Evolutionary conservation across 2,888 invertebrate species (phyloP).

Genomic region (Ametastegia equiseti): DNA sequence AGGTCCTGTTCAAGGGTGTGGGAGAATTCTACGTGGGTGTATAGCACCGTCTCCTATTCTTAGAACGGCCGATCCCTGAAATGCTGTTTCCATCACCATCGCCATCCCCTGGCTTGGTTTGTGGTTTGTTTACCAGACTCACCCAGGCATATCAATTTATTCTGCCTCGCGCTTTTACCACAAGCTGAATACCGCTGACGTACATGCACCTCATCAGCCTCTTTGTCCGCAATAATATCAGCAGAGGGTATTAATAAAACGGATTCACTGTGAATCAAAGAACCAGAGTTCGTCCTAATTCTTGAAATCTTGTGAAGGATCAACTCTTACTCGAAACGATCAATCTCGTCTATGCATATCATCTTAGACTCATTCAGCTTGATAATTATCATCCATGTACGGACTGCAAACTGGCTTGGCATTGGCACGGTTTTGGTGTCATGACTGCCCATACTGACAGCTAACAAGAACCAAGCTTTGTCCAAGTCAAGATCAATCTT

Average conservation of each 20-base stretch:
- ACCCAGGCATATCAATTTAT: conserved; percentile 33
- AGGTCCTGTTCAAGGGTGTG: not conserved
- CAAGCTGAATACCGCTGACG: not conserved
- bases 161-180: not conserved
- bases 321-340: too few relatives aligned
- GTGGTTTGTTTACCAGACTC: conserved; percentile 34
- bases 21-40: not conserved
- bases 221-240: not conserved
- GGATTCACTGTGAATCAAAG: not conserved
- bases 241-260: too few relatives aligned
- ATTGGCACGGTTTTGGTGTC: too few relatives aligned
- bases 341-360: too few relatives aligned
- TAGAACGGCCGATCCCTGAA: conserved; percentile 38
- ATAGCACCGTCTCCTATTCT: conserved; percentile 30
- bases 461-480: too few relatives aligned
- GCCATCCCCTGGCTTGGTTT: conserved; percentile 15
- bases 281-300: not conserved
- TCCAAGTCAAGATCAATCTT: too few relatives aligned
- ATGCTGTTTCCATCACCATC: conserved; percentile 37
- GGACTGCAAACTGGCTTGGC: too few relatives aligned
- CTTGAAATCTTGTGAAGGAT: not conserved
- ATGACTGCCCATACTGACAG: too few relatives aligned
- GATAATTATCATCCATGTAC: too few relatives aligned
- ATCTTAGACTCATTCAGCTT: too few relatives aligned
- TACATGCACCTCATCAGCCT: not conserved